Evolutionary conservation across 30 jellyfish, hydroid and myxozoan genomes (phyloP), one percentile per base, ranked within the genome.

Genomic region (Aurelia sp.): DNA sequence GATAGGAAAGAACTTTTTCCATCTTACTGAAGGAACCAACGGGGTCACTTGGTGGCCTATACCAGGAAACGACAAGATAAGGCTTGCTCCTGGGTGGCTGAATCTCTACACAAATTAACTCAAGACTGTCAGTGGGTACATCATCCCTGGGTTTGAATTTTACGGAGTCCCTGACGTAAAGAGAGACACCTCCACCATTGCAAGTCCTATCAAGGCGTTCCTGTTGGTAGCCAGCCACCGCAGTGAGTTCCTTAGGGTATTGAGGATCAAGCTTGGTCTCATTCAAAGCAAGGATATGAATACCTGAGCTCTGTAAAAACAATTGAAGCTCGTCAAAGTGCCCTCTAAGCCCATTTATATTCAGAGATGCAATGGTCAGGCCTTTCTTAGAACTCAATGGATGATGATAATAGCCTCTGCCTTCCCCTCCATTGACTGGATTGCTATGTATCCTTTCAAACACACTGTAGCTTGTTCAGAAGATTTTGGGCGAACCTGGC

Each of bases 241-340:
- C 48, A 68, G 78, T 68, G 40, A 68, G 61, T 27, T 68, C 60
- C 48, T 68, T 68, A 13, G 78, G 78, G 31, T 31, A 22, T 22
- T 31, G 62, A 20, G 78, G 78, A 68, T 68, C 78, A 31, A 68
- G 78, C 47, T 68, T 68, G 47, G 78, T 68, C 59, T 68, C 78
- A 17, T 22, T 68, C 47, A 27, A 68, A 68, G 78, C 78, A 10
- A 68, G 17, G 61, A 35, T 22, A 35, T 68, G 78, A 59, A 68
- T 27, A 22, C 60, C 78, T 13, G 1, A 18, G 31, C 31, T 35
- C 61, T 31, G 19, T 15, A 68, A 59, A 20, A n/a, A n/a, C n/a
- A n/a, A n/a, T n/a, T n/a, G n/a, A n/a, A 68, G 40, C 60, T 68
- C 78, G 9, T 68, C 78, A 5, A 22, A 31, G 22, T 68, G 78